These are phyloP conservation scores for Osmerus mordax DNA, from an alignment of 2,113 vertebrate species.

Conservation along the genomic window DNA sequence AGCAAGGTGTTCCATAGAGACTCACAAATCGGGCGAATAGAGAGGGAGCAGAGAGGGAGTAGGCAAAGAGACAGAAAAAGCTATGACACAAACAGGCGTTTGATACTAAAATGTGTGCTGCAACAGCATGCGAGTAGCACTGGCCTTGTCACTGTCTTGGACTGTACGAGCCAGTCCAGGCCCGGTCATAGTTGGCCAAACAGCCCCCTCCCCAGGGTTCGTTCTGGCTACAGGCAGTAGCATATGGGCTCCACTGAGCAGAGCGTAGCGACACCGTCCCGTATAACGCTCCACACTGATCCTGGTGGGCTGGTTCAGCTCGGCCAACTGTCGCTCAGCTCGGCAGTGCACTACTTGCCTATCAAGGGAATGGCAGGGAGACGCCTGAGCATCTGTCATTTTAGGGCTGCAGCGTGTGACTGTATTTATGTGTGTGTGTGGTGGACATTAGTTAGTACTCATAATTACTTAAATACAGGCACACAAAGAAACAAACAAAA, in stretches of 20 bases:
- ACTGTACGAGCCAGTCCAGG: not conserved
- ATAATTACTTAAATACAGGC: not conserved
- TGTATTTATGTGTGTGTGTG: not conserved
- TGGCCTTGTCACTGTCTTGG: not conserved
- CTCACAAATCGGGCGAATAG: no score
- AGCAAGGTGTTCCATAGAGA: no score
- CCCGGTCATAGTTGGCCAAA: not conserved
- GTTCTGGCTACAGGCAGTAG: constrained; percentile 4
- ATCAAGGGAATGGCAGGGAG: not conserved
- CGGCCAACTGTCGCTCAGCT: not conserved
- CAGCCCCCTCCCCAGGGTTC: not conserved
- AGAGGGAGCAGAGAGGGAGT: no score
- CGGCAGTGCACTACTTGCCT: not conserved
- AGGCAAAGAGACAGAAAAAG: no score
- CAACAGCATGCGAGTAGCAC: not conserved
- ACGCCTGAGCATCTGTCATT: constrained; percentile 13
- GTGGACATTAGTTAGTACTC: not conserved
- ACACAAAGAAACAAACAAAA: not conserved
- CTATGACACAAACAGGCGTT: no score
- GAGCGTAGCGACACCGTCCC: not conserved
- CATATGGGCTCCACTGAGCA: constrained; percentile 19
- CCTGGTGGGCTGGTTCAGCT: not conserved
- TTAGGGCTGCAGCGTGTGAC: not conserved
- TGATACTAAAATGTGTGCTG: no score
- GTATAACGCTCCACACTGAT: not conserved